These are phyloP conservation scores for Thripadectes ignobilis DNA, from an alignment of 2,797 vertebrate species.

Conservation along the genomic window DNA sequence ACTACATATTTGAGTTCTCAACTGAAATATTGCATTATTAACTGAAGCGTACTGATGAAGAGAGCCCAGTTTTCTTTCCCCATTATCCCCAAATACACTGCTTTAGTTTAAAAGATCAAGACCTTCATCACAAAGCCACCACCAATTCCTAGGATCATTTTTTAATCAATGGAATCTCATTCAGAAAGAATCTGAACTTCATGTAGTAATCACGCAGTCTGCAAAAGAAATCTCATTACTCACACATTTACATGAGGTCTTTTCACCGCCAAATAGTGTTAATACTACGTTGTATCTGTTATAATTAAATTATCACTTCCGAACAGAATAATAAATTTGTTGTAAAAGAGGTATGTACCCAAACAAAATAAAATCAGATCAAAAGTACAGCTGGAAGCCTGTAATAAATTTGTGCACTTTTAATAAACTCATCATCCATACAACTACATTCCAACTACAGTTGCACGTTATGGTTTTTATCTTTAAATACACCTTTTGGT, in stretches of 20 bases:
- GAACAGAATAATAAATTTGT: background rate
- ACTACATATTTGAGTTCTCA: slow-evolving; percentile 42
- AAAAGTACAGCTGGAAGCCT: background rate
- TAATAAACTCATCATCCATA: background rate
- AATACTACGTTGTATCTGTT: background rate
- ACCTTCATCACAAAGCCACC: slow-evolving; percentile 17
- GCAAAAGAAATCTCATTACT: background rate
- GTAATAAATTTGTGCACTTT: background rate
- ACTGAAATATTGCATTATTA: slow-evolving; percentile 49
- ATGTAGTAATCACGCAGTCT: background rate
- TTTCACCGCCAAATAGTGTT: background rate
- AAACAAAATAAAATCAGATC: background rate
- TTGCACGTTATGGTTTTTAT: background rate
- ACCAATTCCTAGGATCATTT: slow-evolving; percentile 11
- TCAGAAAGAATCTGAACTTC: background rate
- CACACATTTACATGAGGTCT: background rate
- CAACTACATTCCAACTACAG: background rate
- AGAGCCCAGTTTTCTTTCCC: background rate
- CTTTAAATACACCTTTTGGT: background rate
- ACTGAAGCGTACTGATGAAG: background rate
- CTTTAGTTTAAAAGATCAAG: background rate
- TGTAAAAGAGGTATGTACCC: background rate
- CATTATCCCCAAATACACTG: background rate
- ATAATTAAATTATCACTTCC: background rate
- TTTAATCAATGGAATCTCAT: slow-evolving; percentile 8